Percentiles rank a stretch among this genome's conserved stretches.
phyloP scores from a whole-genome alignment of 2,113 vertebrate species.

The Pterophyllum scalare region DNA sequence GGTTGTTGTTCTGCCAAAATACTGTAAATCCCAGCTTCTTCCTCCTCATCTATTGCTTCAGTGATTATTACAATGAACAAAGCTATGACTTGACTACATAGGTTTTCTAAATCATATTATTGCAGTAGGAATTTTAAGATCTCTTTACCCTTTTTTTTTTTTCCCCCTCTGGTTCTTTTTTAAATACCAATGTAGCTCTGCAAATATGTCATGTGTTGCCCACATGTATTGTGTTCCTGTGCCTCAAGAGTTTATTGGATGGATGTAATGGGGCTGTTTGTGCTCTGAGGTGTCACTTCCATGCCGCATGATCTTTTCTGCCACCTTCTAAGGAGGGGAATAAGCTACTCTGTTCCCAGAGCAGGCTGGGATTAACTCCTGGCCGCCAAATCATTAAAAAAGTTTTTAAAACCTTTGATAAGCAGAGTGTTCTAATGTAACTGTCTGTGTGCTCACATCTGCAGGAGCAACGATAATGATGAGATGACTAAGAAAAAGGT shows the following conservation, averaged over 20 bases:
- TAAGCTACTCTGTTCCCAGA: constrained; percentile 53
- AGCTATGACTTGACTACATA: neutral
- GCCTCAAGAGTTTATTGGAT: constrained; percentile 28
- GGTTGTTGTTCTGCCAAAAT: neutral
- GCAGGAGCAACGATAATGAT: constrained; percentile 91
- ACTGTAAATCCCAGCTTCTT: constrained; percentile 3
- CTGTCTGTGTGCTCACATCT: constrained; percentile 49
- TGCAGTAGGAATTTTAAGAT: neutral
- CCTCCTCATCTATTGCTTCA: neutral
- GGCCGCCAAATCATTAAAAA: constrained; percentile 12
- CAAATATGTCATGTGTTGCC: neutral
- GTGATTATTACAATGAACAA: neutral
- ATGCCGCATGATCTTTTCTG: constrained; percentile 64
- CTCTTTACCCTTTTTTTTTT: neutral
- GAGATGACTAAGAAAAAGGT: constrained; percentile 96
- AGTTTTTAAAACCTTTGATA: constrained; percentile 20
- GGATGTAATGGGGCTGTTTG: constrained; percentile 60
- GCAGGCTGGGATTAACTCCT: constrained; percentile 60
- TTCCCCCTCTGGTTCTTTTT: too few relatives aligned
- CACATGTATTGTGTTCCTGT: constrained; percentile 24
- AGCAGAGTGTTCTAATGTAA: constrained; percentile 5
- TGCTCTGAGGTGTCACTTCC: constrained; percentile 74
- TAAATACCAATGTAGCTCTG: too few relatives aligned
- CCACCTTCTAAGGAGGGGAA: constrained; percentile 51
- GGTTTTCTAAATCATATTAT: too few relatives aligned